A percentile compares a stretch with the other conserved stretches of the same genome.
Evolutionary conservation across 2,888 invertebrate species (phyloP).

Genomic region (Parelbella ahira): DNA sequence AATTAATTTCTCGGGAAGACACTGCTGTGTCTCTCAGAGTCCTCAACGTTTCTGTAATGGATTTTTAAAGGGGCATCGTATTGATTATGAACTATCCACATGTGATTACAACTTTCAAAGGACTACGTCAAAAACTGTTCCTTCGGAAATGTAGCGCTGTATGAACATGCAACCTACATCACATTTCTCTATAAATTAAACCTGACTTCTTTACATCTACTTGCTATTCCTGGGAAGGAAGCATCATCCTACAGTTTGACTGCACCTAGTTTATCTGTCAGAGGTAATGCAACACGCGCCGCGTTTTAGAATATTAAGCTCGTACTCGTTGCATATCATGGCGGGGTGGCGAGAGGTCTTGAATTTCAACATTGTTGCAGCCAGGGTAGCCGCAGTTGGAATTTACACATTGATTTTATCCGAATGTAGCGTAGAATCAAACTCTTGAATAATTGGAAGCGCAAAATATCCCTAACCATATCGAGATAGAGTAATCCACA

Average conservation of each 20-base stretch:
- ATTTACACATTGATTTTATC: neutral
- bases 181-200: conserved; percentile 15
- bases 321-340: conserved; percentile 24
- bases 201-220: conserved; percentile 16
- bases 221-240: conserved; percentile 22
- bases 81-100: no score
- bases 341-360: conserved; percentile 10
- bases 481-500: no score
- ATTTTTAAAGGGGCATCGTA: no score
- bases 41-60: no score
- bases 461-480: no score
- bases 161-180: neutral
- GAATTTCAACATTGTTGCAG: conserved; percentile 16
- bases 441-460: no score
- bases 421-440: no score
- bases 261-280: conserved; percentile 30
- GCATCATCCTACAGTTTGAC: conserved; percentile 21
- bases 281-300: conserved; percentile 38
- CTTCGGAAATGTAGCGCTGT: no score
- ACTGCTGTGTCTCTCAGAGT: no score
- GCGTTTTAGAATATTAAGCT: conserved; percentile 37
- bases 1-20: no score
- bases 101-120: no score
- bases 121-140: no score
- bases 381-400: neutral